phyloP scores from a whole-genome alignment of 2,797 vertebrate species.

The Alouatta caraya region DNA sequence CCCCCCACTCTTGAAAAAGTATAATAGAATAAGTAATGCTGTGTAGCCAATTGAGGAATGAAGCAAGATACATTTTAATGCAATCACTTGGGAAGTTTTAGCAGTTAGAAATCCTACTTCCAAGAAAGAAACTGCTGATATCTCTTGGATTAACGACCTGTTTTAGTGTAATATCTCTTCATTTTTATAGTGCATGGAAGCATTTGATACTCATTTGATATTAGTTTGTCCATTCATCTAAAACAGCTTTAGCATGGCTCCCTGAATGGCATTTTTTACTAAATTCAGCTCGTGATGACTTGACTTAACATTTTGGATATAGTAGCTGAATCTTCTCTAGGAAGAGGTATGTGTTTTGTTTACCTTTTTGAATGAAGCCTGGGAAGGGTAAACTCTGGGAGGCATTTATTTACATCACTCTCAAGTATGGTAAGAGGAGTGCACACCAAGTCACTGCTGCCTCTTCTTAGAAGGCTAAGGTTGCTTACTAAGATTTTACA shows the following conservation, averaged over 20 bases:
- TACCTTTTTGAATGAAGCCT: neutral
- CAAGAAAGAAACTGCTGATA: slow-evolving; percentile 18
- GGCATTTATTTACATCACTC: neutral
- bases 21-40: slow-evolving; percentile 62
- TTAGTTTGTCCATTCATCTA: neutral
- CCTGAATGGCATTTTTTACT: neutral
- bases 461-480: neutral
- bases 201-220: neutral
- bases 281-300: neutral
- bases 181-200: neutral
- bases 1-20: neutral
- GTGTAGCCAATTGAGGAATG: slow-evolving; percentile 53
- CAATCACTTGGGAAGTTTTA: slow-evolving; percentile 52
- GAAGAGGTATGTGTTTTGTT: neutral
- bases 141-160: slow-evolving; percentile 9
- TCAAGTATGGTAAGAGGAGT: neutral
- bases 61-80: slow-evolving; percentile 40
- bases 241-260: neutral
- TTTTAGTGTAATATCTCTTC: slow-evolving; percentile 35
- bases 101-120: slow-evolving; percentile 40
- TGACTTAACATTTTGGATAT: neutral
- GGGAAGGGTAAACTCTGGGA: neutral
- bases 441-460: too few species aligned
- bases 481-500: neutral
- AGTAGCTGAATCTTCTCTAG: neutral